Evolutionary conservation across 2,797 vertebrate species (phyloP).

Genomic region (Catostomus latipinnis): DNA sequence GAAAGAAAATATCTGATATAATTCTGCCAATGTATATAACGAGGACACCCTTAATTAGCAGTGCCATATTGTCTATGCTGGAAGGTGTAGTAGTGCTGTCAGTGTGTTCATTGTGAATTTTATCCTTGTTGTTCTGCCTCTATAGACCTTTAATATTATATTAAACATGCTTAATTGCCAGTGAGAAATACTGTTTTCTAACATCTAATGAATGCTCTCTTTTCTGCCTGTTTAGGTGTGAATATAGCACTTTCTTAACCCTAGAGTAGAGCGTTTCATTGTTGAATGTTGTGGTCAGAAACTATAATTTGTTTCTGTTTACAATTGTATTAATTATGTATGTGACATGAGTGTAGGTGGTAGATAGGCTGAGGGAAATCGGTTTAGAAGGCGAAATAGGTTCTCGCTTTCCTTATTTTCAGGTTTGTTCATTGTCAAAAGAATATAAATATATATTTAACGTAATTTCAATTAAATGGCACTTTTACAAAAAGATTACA

Average conservation of each 20-base stretch:
- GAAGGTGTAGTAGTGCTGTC: conserved; percentile 12
- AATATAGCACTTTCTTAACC: conserved; percentile 60
- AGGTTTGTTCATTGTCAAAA: too few species aligned
- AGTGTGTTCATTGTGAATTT: conserved; percentile 15
- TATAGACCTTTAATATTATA: conserved; percentile 2
- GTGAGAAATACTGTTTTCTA: conserved; percentile 19
- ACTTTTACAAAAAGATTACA: too few species aligned
- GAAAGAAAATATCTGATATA: neutral
- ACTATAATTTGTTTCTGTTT: too few species aligned
- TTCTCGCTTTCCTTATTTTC: too few species aligned
- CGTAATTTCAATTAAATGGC: too few species aligned
- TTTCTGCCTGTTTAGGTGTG: conserved; percentile 49
- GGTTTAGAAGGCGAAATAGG: too few species aligned
- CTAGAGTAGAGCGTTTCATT: conserved; percentile 58
- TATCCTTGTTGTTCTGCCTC: conserved; percentile 26
- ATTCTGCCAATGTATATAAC: neutral
- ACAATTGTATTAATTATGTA: too few species aligned
- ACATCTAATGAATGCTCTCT: conserved; percentile 23
- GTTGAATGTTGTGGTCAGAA: conserved; percentile 8
- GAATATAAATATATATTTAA: too few species aligned
- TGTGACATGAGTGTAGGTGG: too few species aligned
- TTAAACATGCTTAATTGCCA: conserved; percentile 37
- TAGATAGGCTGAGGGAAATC: too few species aligned
- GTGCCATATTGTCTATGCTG: conserved; percentile 16
- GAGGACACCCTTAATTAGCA: conserved; percentile 7